A percentile compares a stretch with the other conserved stretches of the same genome.
phyloP scores from a whole-genome alignment of 2,113 vertebrate genomes.

The Silurus glanis region DNA sequence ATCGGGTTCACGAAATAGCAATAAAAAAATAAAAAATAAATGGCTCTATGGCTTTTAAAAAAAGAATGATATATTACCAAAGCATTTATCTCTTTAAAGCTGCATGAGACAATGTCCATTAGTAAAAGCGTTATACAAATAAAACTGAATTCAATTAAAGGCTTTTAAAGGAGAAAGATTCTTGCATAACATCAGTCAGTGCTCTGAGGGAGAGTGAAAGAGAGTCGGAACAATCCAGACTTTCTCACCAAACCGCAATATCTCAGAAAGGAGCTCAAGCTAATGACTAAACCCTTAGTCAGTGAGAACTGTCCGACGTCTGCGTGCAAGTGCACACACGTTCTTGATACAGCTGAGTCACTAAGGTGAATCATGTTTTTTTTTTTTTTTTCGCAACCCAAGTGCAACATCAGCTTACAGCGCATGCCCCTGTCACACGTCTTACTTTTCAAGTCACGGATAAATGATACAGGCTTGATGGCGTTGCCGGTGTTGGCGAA shows the following conservation, averaged over 20 bases:
- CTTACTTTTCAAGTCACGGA: conserved; percentile 94
- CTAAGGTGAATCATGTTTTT: not conserved
- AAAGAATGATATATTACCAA: too few relatives aligned
- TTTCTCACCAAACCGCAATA: not conserved
- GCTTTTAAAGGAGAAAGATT: not conserved
- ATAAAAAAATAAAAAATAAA: conserved; percentile 43
- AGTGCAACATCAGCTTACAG: not conserved
- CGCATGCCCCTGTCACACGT: not conserved
- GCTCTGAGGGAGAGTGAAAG: conserved; percentile 42
- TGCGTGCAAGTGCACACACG: not conserved
- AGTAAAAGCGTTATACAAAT: too few relatives aligned
- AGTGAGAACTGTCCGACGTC: not conserved
- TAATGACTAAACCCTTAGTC: conserved; percentile 35
- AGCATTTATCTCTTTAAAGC: too few relatives aligned
- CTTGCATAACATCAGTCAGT: not conserved
- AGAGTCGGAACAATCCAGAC: conserved; percentile 41
- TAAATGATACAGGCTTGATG: conserved; percentile 91
- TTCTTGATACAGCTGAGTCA: conserved; percentile 21
- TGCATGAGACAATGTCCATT: too few relatives aligned
- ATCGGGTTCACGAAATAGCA: not conserved
- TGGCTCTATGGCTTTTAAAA: too few relatives aligned
- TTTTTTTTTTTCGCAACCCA: not conserved
- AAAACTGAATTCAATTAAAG: not conserved
- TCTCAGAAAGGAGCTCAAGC: not conserved
- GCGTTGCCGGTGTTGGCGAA: conserved; percentile 91